These are phyloP conservation scores for Frieseomelitta varia DNA, from an alignment of 1,140 invertebrate species.

Conservation along the genomic window DNA sequence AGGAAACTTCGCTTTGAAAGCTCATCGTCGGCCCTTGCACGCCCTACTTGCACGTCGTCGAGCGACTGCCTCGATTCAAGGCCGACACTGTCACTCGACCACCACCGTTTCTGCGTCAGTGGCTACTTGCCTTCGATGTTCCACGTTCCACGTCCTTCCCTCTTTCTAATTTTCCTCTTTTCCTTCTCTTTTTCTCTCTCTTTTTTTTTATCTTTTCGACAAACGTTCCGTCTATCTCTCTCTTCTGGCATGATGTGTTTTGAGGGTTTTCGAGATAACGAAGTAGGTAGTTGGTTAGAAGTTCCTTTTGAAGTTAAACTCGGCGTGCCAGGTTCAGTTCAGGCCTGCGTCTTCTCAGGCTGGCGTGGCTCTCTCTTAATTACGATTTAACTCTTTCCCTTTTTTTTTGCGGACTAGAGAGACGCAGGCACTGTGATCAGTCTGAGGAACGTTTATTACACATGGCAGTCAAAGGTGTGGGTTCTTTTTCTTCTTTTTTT, in stretches of 20 bases:
- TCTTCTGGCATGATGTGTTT: background rate
- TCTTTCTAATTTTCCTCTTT: background rate
- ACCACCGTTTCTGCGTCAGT: conserved; percentile 41
- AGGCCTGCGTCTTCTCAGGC: background rate
- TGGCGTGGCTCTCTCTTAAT: background rate
- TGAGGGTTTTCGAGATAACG: background rate
- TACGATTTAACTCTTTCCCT: background rate
- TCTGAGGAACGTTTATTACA: background rate
- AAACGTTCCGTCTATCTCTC: background rate
- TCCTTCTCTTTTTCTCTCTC: background rate
- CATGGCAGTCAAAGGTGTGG: too few species aligned
- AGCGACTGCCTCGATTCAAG: conserved; percentile 63
- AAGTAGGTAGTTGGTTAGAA: background rate
- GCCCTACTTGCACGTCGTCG: conserved; percentile 60
- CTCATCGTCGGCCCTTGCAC: conserved; percentile 44
- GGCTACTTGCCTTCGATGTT: background rate
- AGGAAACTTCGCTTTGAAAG: conserved; percentile 53
- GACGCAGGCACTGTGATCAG: background rate
- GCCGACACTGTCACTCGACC: conserved; percentile 41
- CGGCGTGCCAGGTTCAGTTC: background rate
- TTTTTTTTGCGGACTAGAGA: background rate
- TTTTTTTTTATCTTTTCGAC: background rate
- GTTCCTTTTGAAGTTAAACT: background rate
- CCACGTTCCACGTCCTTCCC: background rate
- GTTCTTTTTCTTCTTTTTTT: too few species aligned